Conservation (phyloP, 53 echinoderm and acorn worm genomes). For the Paelopatides confundens region DNA sequence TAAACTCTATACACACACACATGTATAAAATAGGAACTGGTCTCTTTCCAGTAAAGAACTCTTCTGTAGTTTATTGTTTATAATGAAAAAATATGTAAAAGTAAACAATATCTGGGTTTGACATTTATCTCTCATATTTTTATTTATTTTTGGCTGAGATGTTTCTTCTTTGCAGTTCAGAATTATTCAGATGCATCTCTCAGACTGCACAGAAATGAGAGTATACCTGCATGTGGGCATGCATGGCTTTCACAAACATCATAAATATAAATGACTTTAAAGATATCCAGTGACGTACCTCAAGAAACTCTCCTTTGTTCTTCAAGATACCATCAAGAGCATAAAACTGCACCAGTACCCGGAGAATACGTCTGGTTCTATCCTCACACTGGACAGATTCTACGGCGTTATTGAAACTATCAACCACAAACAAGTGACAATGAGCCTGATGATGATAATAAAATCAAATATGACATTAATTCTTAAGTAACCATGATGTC, state of each 20-base stretch:
- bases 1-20: too few relatives aligned
- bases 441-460: slow-evolving; percentile 76
- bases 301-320: slow-evolving; percentile 86
- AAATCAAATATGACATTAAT: background rate
- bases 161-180: background rate
- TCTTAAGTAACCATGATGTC: too few relatives aligned
- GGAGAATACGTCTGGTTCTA: slow-evolving; percentile 68
- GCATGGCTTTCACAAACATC: background rate
- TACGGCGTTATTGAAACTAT: slow-evolving; percentile 69
- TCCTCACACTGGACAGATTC: slow-evolving; percentile 55
- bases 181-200: background rate
- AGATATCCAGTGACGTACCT: slow-evolving; percentile 52
- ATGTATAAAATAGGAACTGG: too few relatives aligned
- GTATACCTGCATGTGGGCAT: too few relatives aligned
- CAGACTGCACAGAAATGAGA: background rate
- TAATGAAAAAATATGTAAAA: too few relatives aligned
- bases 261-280: background rate
- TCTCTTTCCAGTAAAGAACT: too few relatives aligned
- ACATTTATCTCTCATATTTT: background rate
- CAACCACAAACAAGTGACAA: slow-evolving; percentile 83
- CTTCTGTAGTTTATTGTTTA: too few relatives aligned
- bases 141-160: too few relatives aligned
- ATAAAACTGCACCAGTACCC: slow-evolving; percentile 78
- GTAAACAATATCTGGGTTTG: too few relatives aligned
- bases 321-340: slow-evolving; percentile 83